phyloP scores from a whole-genome alignment of 1,140 invertebrate genomes.

The Tyrophagus putrescentiae region DNA sequence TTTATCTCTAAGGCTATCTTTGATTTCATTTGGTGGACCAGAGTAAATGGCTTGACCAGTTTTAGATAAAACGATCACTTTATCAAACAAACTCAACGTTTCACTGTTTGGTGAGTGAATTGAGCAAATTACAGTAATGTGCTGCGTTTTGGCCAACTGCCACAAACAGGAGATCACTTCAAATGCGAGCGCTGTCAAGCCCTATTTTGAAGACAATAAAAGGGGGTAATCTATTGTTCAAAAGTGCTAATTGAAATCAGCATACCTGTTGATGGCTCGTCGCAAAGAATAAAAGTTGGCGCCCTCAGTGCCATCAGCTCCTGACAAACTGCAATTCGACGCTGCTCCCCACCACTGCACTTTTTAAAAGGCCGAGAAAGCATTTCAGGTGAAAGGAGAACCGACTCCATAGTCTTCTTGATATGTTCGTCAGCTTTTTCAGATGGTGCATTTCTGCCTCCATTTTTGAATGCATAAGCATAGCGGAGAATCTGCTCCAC shows the following conservation, averaged over 20 bases:
- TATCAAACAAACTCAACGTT: slow-evolving; percentile 20
- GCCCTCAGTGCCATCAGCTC: neutral
- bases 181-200: slow-evolving; percentile 12
- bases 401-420: neutral
- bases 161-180: neutral
- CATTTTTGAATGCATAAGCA: slow-evolving; percentile 13
- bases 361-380: neutral
- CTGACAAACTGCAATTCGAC: slow-evolving; percentile 16
- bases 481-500: neutral
- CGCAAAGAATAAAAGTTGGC: slow-evolving; percentile 16
- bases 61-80: slow-evolving; percentile 22
- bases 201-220: no score
- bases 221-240: no score
- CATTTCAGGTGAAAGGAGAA: neutral
- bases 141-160: neutral
- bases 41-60: slow-evolving; percentile 29
- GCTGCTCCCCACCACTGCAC: slow-evolving; percentile 19
- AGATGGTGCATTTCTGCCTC: neutral
- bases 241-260: no score
- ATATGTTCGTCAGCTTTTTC: neutral
- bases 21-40: slow-evolving; percentile 26
- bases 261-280: slow-evolving; percentile 20
- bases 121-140: slow-evolving; percentile 19
- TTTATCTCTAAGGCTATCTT: neutral
- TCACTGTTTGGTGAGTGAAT: slow-evolving; percentile 24